Conservation (phyloP, 2,888 invertebrate genomes). For the Gortyna flavago region DNA sequence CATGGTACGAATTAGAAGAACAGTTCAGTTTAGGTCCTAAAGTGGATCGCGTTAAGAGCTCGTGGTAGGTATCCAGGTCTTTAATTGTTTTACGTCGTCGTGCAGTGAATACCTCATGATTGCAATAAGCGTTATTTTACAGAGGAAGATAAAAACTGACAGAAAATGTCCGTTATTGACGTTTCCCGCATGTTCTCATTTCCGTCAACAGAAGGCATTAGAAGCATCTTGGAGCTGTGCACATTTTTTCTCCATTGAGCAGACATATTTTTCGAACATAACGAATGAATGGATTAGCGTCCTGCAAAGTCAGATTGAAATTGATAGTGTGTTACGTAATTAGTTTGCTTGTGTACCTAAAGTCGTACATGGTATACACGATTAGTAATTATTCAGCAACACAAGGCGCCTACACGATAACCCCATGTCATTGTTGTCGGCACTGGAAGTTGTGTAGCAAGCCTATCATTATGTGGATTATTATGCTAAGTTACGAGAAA, state of each 20-base stretch:
- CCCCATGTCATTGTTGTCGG: conserved; percentile 22
- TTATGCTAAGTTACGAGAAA: conserved; percentile 52
- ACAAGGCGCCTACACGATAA: conserved; percentile 6
- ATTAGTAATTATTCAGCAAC: conserved; percentile 13
- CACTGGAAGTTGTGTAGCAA: conserved; percentile 26
- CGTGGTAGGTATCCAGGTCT: no score
- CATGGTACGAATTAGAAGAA: no score
- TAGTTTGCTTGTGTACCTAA: neutral
- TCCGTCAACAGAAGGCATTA: neutral
- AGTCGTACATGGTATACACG: neutral
- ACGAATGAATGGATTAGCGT: neutral
- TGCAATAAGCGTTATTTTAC: no score
- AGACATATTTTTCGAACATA: neutral
- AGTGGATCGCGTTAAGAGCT: no score
- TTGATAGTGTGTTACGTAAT: no score
- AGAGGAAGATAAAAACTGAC: no score
- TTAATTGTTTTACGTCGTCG: no score
- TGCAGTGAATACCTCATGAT: no score
- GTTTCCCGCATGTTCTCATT: neutral
- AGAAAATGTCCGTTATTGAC: no score
- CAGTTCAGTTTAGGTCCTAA: no score
- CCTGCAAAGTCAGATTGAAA: neutral
- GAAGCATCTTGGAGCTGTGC: neutral
- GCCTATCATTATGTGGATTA: conserved; percentile 44
- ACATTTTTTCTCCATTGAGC: neutral